Evolutionary conservation across 2,113 vertebrate species (phyloP), one percentile per base, ranked within the genome.

Genomic region (Pelusios castaneus): DNA sequence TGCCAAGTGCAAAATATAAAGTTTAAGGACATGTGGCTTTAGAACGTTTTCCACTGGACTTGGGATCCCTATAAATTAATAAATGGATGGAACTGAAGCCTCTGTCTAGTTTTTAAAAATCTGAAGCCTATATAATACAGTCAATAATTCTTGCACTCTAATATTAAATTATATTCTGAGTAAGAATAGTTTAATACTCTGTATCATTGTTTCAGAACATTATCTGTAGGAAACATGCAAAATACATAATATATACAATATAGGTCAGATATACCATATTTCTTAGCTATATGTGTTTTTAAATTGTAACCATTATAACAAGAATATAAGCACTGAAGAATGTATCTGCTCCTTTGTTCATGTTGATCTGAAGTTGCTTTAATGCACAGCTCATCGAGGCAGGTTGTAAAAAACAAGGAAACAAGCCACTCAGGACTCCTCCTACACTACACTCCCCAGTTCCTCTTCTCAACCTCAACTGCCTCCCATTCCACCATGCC

Each of bases 401-500:
- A 29, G 27, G 1, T 1, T 2, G 73, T 80, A 25, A 24, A 85
- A 79, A 19, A 41, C 29, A 12, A n/a, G 13, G 11, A 16, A 45
- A 3, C 4, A 16, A 89, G 22, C 2, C 0, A 16, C 3, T 78
- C 60, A 58, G 10, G 11, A 10, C 10, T 77, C 38, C 73, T 38
- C 19, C 38, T 41, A 0, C 24, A 47, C 49, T 49, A 84, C 55
- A 19, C n/a, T 60, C 7, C 0, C 10, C 75, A 51, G 5, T 7
- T 47, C 38, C 34, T 8, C 25, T 75, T 80, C 45, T 60, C 38
- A 47, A 31, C 2, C 34, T 52, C 31, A 58, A 24, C n/a, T n/a
- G 38, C 2, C 4, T 1, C 17, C 70, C 5, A 1, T 2, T 77
- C 49, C 70, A 10, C 5, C 2, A 13, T 21, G 19, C 2, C 8